A percentile compares a stretch with the other conserved stretches of the same genome.
These are phyloP conservation scores for Argopecten irradians DNA, from an alignment of 1,140 invertebrate genomes.

Conservation along the genomic window DNA sequence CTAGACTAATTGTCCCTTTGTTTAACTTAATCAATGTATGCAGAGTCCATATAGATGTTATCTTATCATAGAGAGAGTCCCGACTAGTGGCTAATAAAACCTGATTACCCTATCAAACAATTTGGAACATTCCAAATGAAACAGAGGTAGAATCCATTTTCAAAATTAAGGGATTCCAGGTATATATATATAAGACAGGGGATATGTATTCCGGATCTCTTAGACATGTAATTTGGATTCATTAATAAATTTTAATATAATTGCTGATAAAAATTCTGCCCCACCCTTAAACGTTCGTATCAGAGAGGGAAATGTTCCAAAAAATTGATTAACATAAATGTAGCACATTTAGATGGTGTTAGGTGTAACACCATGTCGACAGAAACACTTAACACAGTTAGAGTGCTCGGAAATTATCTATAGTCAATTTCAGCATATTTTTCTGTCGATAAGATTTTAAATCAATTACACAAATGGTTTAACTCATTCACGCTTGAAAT, in stretches of 20 bases:
- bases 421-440: no score
- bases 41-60: not conserved
- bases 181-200: not conserved
- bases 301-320: no score
- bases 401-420: no score
- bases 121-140: constrained; percentile 1
- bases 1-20: not conserved
- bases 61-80: not conserved
- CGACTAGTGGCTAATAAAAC: not conserved
- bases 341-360: no score
- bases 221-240: constrained; percentile 7
- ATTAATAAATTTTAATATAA: not conserved
- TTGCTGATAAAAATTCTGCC: not conserved
- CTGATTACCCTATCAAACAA: not conserved
- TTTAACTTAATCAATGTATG: not conserved
- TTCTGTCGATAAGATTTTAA: no score
- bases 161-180: not conserved
- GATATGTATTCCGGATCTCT: not conserved
- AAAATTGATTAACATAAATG: no score
- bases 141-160: not conserved
- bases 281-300: not conserved
- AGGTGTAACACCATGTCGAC: no score
- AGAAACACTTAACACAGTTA: no score
- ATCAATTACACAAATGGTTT: no score
- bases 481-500: no score